phyloP scores from a whole-genome alignment of 2,113 vertebrate species.

The Oplegnathus fasciatus region DNA sequence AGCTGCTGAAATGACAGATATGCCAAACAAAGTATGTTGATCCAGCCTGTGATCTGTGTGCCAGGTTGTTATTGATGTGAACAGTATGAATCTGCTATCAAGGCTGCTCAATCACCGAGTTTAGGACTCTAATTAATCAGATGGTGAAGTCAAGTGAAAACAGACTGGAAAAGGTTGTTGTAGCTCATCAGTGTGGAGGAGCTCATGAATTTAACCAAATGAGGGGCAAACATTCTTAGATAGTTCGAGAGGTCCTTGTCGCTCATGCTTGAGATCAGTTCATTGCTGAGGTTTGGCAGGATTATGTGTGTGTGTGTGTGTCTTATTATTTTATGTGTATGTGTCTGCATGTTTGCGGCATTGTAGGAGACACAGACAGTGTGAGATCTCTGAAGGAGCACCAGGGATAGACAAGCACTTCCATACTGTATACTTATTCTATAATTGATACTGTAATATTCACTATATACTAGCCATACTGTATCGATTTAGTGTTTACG shows the following conservation, averaged over 20 bases:
- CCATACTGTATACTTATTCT: neutral
- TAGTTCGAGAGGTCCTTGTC: neutral
- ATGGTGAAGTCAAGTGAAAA: constrained; percentile 31
- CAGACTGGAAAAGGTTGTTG: neutral
- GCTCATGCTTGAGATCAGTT: constrained; percentile 2
- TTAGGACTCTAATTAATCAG: constrained; percentile 31
- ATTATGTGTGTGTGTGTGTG: neutral
- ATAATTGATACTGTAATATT: neutral
- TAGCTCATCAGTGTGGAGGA: neutral
- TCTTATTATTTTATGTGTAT: neutral
- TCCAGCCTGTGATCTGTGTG: constrained; percentile 54
- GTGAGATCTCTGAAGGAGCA: neutral
- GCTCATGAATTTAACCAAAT: constrained; percentile 9
- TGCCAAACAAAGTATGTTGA: constrained; percentile 42
- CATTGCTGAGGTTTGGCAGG: constrained; percentile 10
- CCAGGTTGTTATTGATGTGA: constrained; percentile 58
- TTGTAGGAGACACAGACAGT: constrained; percentile 5
- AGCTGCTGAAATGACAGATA: constrained; percentile 72
- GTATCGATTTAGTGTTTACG: neutral
- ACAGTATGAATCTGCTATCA: constrained; percentile 30
- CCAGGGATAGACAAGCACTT: neutral
- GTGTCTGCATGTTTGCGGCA: constrained; percentile 19
- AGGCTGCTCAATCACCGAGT: neutral
- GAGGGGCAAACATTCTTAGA: constrained; percentile 16
- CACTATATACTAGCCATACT: neutral